A percentile compares a stretch with the other conserved stretches of the same genome.
Evolutionary conservation across 2,797 vertebrate genomes (phyloP).

Genomic region (Helicolenus hilgendorfi): DNA sequence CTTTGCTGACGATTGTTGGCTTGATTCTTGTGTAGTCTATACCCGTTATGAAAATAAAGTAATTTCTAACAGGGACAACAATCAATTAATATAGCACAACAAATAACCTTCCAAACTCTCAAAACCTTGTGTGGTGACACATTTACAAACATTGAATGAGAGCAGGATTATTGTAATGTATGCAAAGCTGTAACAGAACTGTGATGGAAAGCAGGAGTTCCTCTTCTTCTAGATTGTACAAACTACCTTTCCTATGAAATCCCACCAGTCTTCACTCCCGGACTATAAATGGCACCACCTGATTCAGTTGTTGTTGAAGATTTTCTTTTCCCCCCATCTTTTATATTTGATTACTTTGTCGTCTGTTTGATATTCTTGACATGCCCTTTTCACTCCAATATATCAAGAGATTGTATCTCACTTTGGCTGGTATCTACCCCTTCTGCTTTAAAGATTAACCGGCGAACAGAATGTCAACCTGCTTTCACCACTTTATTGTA

Average conservation of each 20-base stretch:
- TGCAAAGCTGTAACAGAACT: conserved; percentile 62
- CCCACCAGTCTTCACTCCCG: conserved; percentile 2
- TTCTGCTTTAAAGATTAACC: conserved; percentile 77
- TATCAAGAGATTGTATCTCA: conserved; percentile 71
- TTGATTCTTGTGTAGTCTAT: too few relatives aligned
- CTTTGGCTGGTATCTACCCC: conserved; percentile 56
- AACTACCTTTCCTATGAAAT: conserved; percentile 34
- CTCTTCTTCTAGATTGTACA: conserved; percentile 17
- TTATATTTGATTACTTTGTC: conserved; percentile 71
- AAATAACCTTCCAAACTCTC: conserved; percentile 22
- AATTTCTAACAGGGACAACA: not conserved
- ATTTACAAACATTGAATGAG: conserved; percentile 33
- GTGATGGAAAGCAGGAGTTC: conserved; percentile 15
- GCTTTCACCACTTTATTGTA: conserved; percentile 51
- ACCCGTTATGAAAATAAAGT: not conserved
- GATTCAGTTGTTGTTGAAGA: conserved; percentile 42
- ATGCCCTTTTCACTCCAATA: conserved; percentile 81
- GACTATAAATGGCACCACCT: conserved; percentile 46
- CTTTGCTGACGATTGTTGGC: too few relatives aligned
- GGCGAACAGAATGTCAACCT: conserved; percentile 77
- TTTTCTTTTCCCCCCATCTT: conserved; percentile 17
- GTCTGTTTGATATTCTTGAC: conserved; percentile 76
- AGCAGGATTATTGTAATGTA: conserved; percentile 71
- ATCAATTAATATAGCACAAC: not conserved
- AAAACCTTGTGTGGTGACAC: conserved; percentile 17